A percentile compares a stretch with the other conserved stretches of the same genome.
These are phyloP conservation scores for Melieria omissa DNA, from an alignment of 2,888 invertebrate genomes.

Conservation along the genomic window DNA sequence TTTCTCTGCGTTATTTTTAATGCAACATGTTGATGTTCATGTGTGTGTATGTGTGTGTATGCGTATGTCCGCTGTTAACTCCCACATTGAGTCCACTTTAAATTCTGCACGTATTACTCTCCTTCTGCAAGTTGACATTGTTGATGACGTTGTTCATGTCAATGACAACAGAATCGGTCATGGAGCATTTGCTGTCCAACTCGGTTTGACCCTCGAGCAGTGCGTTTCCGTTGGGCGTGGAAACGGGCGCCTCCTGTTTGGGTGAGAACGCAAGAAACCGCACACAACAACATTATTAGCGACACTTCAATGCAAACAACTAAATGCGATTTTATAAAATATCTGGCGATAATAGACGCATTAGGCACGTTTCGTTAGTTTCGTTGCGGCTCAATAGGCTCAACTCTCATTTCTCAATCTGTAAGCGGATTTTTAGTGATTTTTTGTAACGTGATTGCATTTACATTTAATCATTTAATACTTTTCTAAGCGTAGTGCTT, in stretches of 20 bases:
- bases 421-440: constrained; percentile 51
- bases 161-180: constrained; percentile 72
- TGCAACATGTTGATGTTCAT: background rate
- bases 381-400: background rate
- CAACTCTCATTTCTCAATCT: constrained; percentile 3
- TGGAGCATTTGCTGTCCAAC: constrained; percentile 68
- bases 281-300: constrained; percentile 39
- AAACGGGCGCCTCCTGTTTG: constrained; percentile 67
- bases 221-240: constrained; percentile 68
- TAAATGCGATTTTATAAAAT: constrained; percentile 10
- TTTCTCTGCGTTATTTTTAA: too few species aligned
- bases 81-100: constrained; percentile 27
- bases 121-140: constrained; percentile 55
- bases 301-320: background rate
- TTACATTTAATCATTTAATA: background rate
- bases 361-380: background rate
- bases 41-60: constrained; percentile 36
- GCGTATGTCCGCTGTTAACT: constrained; percentile 27
- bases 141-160: constrained; percentile 69
- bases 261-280: constrained; percentile 26
- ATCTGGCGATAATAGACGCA: constrained; percentile 13
- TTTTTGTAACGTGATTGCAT: constrained; percentile 15
- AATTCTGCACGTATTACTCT: constrained; percentile 44
- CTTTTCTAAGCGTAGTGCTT: background rate
- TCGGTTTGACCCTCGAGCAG: constrained; percentile 68